These are phyloP conservation scores for Regulus satrapa DNA, from an alignment of 2,113 vertebrate genomes.

Conservation along the genomic window DNA sequence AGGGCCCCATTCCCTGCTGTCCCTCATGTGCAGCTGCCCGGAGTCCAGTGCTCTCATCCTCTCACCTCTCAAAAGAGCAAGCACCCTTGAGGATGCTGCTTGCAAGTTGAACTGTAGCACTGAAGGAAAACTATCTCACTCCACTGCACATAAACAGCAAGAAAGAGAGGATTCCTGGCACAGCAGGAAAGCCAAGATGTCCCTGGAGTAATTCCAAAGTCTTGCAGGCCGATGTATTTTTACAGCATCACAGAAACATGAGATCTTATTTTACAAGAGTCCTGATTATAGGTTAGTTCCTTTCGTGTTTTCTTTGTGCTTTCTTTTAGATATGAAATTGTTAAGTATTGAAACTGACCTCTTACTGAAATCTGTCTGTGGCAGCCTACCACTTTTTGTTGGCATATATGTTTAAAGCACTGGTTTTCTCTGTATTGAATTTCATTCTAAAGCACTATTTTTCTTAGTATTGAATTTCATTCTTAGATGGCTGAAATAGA, in stretches of 20 bases:
- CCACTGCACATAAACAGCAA: not conserved
- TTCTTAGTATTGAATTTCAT: not conserved
- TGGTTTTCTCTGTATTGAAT: not conserved
- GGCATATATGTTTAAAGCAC: not conserved
- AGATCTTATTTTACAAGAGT: not conserved
- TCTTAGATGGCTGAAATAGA: not conserved
- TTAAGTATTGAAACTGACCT: not conserved
- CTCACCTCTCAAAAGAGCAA: not conserved
- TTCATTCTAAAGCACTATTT: not conserved
- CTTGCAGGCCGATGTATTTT: not conserved
- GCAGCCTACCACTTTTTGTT: not conserved
- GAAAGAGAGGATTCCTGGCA: not conserved
- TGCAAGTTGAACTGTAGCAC: not conserved
- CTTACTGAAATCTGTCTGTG: not conserved
- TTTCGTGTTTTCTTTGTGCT: not conserved
- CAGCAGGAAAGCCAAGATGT: not conserved
- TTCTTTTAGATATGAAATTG: not conserved
- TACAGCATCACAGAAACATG: not conserved
- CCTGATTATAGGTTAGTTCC: not conserved
- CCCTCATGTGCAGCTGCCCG: not conserved
- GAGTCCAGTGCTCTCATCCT: accelerated
- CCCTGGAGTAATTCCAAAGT: not conserved
- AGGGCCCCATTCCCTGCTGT: not conserved
- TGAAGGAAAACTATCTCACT: not conserved
- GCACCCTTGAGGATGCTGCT: not conserved